Base-by-base conservation (phyloP, 2,797 vertebrate genomes). In the Acrocephalus scirpaceus region DNA sequence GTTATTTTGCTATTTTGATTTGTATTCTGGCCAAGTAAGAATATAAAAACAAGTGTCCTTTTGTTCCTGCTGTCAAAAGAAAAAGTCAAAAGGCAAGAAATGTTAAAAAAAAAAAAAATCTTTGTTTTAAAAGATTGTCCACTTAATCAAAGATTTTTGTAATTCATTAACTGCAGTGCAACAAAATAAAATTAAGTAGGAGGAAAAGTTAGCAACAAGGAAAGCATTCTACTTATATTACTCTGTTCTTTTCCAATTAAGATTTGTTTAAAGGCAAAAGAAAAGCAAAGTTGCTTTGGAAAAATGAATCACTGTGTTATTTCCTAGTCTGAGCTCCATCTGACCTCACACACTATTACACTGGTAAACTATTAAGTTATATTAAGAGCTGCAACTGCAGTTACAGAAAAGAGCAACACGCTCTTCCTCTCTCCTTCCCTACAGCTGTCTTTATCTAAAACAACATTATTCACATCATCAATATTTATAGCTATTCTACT, bases 1-100 rank as follows among this genome's bases (percentile, higher is more conserved):
- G 74, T 93, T 97, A 65, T 91, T 95, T 96, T 95, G 66, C 72
- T 96, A 86, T 79, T 92, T 77, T 90, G 92, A 97, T 94, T 96
- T 97, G 93, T 96, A 77, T 90, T 80, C 88, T 95, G 88, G 84
- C 79, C 96, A 92, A 95, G 50, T 61, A 73, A 96, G 73, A 82
- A 94, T 74, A 81, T 54, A 71, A 93, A 97, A 96, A 97, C 87
- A 97, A 97, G 82, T 36, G 53, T 89, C 64, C 72, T 96, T 95
- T 97, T 96, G 93, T 96, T 95, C 65, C 60, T 42, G 11, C 2
- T 10, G 86, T 93, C 91, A 60, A 94, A 96, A 96, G 66, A 79
- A 62, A 91, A 83, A 66, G 74, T 75, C 56, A 93, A 74, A 90
- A 79, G 44, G 74, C 42, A 82, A 44, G n/a, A 92, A 53, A 9